Percentiles rank a stretch among this genome's conserved stretches.
Evolutionary conservation across 2,113 vertebrate genomes (phyloP).

Genomic region (Thryonomys swinderianus): DNA sequence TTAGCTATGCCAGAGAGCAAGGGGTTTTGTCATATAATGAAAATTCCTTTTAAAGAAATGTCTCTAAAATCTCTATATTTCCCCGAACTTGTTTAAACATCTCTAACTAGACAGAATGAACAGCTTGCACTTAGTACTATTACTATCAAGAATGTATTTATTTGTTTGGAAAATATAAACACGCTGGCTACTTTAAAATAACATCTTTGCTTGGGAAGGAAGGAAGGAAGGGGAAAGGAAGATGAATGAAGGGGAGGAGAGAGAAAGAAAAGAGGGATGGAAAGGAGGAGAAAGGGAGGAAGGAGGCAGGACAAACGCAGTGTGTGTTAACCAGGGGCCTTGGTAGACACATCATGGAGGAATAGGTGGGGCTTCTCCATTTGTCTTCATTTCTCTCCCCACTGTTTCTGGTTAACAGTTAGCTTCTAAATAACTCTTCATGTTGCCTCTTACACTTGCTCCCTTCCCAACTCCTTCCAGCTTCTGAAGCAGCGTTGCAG

Average conservation of each 20-base stretch:
- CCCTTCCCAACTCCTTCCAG: background rate
- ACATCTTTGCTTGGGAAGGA: slow-evolving; percentile 10
- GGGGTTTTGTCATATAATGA: background rate
- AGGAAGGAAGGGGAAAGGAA: no score
- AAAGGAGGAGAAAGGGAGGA: rapidly evolving
- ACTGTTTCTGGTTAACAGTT: background rate
- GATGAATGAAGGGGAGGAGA: no score
- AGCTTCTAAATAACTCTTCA: no score
- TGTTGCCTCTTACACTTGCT: background rate
- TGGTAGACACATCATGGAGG: background rate
- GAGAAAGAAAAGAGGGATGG: no score
- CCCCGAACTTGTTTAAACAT: background rate
- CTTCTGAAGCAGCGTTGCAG: background rate
- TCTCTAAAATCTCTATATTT: background rate
- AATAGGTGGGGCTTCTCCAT: rapidly evolving
- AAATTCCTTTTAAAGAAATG: slow-evolving; percentile 16
- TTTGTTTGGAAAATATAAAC: background rate
- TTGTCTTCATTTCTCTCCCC: background rate
- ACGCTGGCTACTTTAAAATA: background rate
- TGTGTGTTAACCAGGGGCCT: background rate
- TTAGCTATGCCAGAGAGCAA: background rate
- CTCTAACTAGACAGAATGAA: background rate
- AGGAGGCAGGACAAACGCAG: background rate
- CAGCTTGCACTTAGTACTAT: background rate
- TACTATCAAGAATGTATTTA: background rate